Evolutionary conservation across 2,797 vertebrate genomes (phyloP).

Genomic region (Cottoperca gobio): DNA sequence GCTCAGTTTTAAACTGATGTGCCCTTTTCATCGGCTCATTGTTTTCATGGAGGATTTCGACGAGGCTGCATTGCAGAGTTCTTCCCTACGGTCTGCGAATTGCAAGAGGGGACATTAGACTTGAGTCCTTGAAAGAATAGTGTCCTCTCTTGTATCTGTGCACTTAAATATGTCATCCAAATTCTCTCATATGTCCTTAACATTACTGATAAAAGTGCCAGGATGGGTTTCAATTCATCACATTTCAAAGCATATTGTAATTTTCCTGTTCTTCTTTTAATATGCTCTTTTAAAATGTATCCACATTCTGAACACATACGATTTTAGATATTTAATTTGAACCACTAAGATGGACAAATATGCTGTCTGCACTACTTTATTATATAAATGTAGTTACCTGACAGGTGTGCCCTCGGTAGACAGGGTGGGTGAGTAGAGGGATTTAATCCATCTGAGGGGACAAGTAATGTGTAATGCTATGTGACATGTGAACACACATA

Average conservation of each 20-base stretch:
- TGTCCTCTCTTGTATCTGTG: slow-evolving; percentile 7
- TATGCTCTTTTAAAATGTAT: too few species aligned
- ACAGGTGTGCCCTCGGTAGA: not conserved
- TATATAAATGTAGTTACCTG: not conserved
- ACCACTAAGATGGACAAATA: slow-evolving; percentile 2
- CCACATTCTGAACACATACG: too few species aligned
- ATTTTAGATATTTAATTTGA: too few species aligned
- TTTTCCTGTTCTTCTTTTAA: slow-evolving; percentile 34
- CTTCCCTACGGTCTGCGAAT: slow-evolving; percentile 7
- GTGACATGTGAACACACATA: not conserved
- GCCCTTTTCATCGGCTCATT: slow-evolving; percentile 62
- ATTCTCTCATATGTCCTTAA: slow-evolving; percentile 10
- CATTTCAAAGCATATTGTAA: slow-evolving; percentile 29
- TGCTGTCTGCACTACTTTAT: not conserved
- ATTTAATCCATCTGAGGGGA: not conserved
- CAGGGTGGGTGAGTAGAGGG: not conserved
- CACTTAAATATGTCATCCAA: too few species aligned
- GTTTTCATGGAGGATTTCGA: slow-evolving; percentile 27
- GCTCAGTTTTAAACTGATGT: slow-evolving; percentile 57
- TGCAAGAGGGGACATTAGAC: not conserved
- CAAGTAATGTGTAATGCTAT: not conserved
- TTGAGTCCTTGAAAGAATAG: not conserved
- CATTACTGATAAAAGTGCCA: slow-evolving; percentile 19
- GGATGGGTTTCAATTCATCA: slow-evolving; percentile 30
- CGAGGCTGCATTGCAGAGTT: slow-evolving; percentile 24